These are phyloP conservation scores for Cheilosia vulpina DNA, from an alignment of 2,888 invertebrate genomes.

Conservation along the genomic window DNA sequence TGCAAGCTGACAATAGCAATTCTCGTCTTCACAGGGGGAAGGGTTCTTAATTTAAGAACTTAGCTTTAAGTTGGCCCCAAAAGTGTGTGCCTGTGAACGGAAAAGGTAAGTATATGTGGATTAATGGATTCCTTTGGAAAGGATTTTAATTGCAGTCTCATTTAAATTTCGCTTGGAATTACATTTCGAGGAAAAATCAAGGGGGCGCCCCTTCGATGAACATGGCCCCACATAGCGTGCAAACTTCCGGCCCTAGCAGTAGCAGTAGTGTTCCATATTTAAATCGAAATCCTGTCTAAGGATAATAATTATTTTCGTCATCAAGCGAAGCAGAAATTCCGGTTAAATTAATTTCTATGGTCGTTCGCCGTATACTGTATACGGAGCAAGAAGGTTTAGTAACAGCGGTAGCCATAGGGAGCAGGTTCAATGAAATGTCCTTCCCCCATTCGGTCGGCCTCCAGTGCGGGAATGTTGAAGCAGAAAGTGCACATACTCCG, in stretches of 20 bases:
- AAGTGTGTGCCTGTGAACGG: not conserved
- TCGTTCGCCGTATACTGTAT: not conserved
- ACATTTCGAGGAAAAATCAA: not conserved
- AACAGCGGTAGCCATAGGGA: conserved; percentile 20
- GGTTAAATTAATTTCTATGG: conserved; percentile 72
- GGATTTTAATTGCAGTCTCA: conserved; percentile 1
- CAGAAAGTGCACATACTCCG: conserved; percentile 46
- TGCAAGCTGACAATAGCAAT: conserved; percentile 47
- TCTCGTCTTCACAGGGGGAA: not conserved
- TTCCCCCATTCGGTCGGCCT: conserved; percentile 12
- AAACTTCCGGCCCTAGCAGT: not conserved
- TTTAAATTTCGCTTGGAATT: not conserved
- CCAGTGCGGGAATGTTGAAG: conserved; percentile 47
- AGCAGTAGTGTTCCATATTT: conserved; percentile 16
- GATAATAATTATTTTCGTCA: conserved; percentile 63
- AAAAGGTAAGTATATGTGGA: too few relatives aligned
- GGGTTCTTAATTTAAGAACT: conserved; percentile 20
- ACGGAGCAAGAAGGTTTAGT: conserved; percentile 8
- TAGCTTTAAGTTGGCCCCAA: conserved; percentile 23
- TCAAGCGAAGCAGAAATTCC: conserved; percentile 66
- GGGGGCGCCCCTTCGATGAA: not conserved
- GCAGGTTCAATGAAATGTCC: conserved; percentile 61
- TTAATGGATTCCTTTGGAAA: not conserved
- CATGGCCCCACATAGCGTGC: not conserved
- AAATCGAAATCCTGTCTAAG: conserved; percentile 29